Evolutionary conservation across 2,113 vertebrate genomes (phyloP), one percentile per base, ranked within the genome.

Genomic region (Haemorhous mexicanus): DNA sequence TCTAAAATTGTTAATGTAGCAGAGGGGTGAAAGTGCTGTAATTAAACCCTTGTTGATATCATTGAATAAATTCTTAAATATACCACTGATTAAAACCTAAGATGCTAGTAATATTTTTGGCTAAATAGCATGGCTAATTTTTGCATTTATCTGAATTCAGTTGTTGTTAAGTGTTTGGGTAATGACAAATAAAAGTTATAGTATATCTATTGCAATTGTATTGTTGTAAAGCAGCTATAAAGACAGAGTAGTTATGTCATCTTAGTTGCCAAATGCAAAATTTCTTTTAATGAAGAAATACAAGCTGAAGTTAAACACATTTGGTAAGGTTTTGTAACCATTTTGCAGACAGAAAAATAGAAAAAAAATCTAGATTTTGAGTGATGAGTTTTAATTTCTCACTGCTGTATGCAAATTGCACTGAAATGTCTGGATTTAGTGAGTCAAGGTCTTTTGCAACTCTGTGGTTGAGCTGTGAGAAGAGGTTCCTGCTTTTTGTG

Each of bases 361-460:
- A 9, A 56, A 52, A 52, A 56, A 6, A 64, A 1, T 83, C 37
- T 33, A n/a, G 33, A 32, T 92, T 85, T 88, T 90, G 44, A 37
- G 22, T 8, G 21, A 8, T 85, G 18, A 0, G 2, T 46, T 80
- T 87, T n/a, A 74, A 39, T 90, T 94, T 85, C 30, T 93, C 39
- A 50, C 44, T 90, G 6, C 35, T 81, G 44, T 68, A 58, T 72
- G 43, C 59, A 73, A 80, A 69, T 41, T 52, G 50, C 20, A 9
- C 33, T 19, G 5, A 89, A 44, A 61, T 18, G 32, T 83, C 64
- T 92, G 89, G 69, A 56, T 94, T 86, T 69, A 77, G 19, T 84
- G 84, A 95, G 72, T 91, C 87, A 92, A 70, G 14, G 59, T 73
- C 83, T 96, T 87, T 80, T 70, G 70, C 69, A 95, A 66, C 23